Percentiles rank a stretch among this genome's conserved stretches.
These are phyloP conservation scores for Chlamydotis undulata DNA, from an alignment of 2,113 vertebrate species.

Conservation along the genomic window DNA sequence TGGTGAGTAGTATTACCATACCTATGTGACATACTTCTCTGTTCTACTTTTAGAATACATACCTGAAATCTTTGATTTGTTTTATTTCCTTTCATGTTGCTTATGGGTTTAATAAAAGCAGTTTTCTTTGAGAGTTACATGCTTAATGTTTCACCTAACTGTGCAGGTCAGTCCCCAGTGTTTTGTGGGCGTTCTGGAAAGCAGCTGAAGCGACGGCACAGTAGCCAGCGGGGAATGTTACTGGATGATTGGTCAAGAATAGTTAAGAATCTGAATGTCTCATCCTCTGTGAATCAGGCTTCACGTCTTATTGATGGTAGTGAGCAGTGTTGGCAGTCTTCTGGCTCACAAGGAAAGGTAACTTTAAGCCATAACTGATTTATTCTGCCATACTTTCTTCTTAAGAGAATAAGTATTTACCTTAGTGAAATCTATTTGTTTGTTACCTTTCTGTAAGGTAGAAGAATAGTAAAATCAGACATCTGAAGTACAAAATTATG, in stretches of 20 bases:
- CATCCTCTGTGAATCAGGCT: conserved; percentile 92
- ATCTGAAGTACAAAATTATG: not conserved
- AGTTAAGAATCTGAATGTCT: conserved; percentile 92
- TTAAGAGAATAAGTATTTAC: not conserved
- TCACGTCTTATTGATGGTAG: conserved; percentile 91
- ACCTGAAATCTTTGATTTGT: not conserved
- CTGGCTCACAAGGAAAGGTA: conserved; percentile 97
- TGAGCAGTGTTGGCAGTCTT: conserved; percentile 98
- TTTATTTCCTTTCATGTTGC: not conserved
- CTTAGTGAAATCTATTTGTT: not conserved
- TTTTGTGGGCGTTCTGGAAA: conserved; percentile 95
- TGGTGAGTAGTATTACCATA: not conserved
- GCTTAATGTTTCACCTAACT: not conserved
- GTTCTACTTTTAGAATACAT: not conserved
- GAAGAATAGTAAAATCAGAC: not conserved
- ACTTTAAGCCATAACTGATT: not conserved
- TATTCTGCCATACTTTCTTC: not conserved
- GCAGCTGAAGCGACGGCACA: conserved; percentile 90
- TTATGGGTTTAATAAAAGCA: not conserved
- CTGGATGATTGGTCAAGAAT: conserved; percentile 96
- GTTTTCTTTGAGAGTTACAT: not conserved
- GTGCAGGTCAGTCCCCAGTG: conserved; percentile 86
- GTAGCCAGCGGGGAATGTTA: conserved; percentile 90
- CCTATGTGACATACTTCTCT: fast-evolving
- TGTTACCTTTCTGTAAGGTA: not conserved